These are phyloP conservation scores for Pristionchus japonicus DNA, from an alignment of 2,888 invertebrate genomes.

Conservation along the genomic window DNA sequence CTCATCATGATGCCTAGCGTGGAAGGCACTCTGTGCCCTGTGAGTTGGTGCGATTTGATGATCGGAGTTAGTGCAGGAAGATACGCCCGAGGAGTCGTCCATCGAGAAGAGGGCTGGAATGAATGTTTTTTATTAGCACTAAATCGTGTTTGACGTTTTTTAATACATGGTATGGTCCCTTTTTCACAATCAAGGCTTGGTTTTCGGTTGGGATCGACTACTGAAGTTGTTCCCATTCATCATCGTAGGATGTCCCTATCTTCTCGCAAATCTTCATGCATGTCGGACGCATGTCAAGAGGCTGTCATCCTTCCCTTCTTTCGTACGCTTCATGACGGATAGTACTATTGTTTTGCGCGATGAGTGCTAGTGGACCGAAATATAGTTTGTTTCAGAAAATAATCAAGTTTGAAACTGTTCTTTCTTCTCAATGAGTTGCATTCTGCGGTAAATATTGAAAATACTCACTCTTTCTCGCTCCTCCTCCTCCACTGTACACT, in stretches of 20 bases:
- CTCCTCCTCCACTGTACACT: background rate
- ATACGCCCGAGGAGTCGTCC: slow-evolving; percentile 73
- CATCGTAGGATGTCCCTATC: background rate
- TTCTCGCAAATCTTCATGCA: background rate
- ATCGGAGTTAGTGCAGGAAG: slow-evolving; percentile 70
- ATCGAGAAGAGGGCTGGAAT: slow-evolving; percentile 66
- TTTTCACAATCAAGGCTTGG: background rate
- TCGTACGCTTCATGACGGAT: background rate
- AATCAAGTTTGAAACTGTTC: background rate
- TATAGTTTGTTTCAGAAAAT: background rate
- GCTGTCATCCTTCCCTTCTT: background rate
- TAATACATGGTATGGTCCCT: background rate
- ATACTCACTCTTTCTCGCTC: slow-evolving; percentile 11
- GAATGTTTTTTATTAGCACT: background rate
- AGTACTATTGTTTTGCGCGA: background rate
- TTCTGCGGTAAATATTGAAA: background rate
- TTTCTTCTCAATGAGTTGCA: background rate
- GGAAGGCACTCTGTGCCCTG: slow-evolving; percentile 89
- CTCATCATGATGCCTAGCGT: slow-evolving; percentile 93
- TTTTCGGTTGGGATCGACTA: background rate
- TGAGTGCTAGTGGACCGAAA: background rate
- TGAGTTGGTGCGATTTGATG: slow-evolving; percentile 38
- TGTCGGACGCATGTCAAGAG: background rate
- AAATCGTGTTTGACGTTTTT: background rate
- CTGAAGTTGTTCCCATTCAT: background rate